These are phyloP conservation scores for Ophion ventricosus DNA, from an alignment of 2,888 invertebrate species.

Conservation along the genomic window DNA sequence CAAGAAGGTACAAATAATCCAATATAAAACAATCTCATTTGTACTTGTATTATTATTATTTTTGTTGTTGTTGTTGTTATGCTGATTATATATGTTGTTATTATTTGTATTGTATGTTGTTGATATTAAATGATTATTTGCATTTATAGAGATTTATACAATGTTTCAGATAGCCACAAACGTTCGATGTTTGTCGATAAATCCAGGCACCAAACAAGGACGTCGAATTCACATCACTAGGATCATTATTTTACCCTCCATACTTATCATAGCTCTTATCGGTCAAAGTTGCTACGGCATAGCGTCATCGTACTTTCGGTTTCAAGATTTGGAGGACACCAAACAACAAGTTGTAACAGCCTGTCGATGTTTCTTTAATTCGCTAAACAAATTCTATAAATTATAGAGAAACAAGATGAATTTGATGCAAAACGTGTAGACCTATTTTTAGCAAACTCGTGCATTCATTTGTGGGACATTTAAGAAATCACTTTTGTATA, in stretches of 20 bases:
- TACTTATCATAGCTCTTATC: conserved; percentile 85
- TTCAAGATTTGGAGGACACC: conserved; percentile 74
- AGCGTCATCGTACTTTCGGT: conserved; percentile 83
- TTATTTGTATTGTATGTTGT: too few species aligned
- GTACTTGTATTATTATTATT: background rate
- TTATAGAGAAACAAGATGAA: background rate
- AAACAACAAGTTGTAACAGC: conserved; percentile 83
- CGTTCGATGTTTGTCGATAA: conserved; percentile 68
- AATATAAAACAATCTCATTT: background rate
- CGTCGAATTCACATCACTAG: conserved; percentile 84
- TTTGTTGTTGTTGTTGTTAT: background rate
- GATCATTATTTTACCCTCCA: conserved; percentile 85
- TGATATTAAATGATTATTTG: background rate
- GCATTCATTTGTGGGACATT: background rate
- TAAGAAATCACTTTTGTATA: background rate
- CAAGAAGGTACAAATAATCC: conserved; percentile 44
- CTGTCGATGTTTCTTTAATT: background rate
- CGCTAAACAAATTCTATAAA: background rate
- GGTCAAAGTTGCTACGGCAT: conserved; percentile 85
- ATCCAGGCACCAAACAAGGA: conserved; percentile 78
- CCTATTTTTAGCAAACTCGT: too few species aligned
- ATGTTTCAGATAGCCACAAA: conserved; percentile 53
- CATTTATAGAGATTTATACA: background rate
- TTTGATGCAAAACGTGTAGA: background rate
- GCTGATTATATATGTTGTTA: too few species aligned